Evolutionary conservation across 64 coral and sea anemone genomes (phyloP).

Genomic region (Porites australiensis): DNA sequence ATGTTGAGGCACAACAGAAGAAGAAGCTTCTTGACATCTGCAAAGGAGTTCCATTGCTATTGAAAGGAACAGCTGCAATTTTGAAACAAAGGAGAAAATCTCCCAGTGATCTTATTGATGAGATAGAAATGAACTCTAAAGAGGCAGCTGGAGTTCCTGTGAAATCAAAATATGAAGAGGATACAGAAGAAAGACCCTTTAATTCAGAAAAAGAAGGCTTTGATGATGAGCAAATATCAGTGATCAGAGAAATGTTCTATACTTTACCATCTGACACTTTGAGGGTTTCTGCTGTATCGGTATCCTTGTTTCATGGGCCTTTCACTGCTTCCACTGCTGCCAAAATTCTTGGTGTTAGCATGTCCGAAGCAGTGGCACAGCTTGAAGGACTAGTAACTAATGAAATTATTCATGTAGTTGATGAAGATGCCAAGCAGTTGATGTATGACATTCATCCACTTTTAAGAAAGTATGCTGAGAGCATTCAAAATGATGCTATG

Average conservation of each 20-base stretch:
- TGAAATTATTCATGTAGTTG: background rate
- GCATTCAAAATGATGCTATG: background rate
- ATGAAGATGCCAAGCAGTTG: background rate
- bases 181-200: background rate
- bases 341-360: background rate
- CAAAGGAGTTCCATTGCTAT: background rate
- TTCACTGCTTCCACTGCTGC: slow-evolving; percentile 10
- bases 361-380: background rate
- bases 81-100: background rate
- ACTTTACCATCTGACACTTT: slow-evolving; percentile 7
- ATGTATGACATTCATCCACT: slow-evolving; percentile 33
- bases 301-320: slow-evolving; percentile 22
- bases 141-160: background rate
- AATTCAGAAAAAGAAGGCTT: slow-evolving; percentile 28
- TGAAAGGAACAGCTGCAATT: background rate
- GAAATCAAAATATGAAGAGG: slow-evolving; percentile 3
- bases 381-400: slow-evolving; percentile 9
- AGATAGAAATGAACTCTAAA: background rate
- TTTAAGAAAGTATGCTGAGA: slow-evolving; percentile 3
- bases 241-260: slow-evolving; percentile 20
- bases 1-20: background rate
- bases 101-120: background rate
- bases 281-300: background rate
- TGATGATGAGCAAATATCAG: background rate
- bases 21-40: background rate